Conservation (phyloP, 2,797 vertebrate species). For the Geotrypetes seraphini region DNA sequence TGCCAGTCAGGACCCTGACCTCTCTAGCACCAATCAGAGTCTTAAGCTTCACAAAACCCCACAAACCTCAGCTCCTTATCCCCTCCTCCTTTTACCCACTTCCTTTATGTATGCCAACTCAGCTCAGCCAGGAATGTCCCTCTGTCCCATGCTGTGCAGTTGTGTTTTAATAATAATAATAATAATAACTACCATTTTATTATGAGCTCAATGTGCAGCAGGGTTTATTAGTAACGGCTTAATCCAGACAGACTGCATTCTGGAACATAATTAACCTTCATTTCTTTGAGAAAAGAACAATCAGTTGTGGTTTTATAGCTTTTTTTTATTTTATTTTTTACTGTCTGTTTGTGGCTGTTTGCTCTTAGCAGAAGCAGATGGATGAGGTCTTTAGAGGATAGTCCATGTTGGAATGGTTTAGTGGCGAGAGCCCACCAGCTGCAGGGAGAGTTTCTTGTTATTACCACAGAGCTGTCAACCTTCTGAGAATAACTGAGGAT, state of each 20-base stretch:
- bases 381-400: conserved; percentile 23
- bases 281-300: conserved; percentile 11
- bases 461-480: conserved; percentile 12
- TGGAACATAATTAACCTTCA: conserved; percentile 3
- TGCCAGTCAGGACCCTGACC: too few species aligned
- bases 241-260: conserved; percentile 6
- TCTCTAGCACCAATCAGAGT: too few species aligned
- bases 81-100: too few species aligned
- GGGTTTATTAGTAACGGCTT: too few species aligned
- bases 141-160: too few species aligned
- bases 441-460: conserved; percentile 19
- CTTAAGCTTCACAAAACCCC: too few species aligned
- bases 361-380: conserved; percentile 28
- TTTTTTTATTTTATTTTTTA: conserved; percentile 3
- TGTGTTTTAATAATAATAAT: too few species aligned
- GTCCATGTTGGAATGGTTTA: not conserved
- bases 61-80: too few species aligned
- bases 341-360: conserved; percentile 6
- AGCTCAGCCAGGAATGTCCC: too few species aligned
- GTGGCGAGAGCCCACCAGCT: conserved; percentile 18
- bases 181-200: conserved; percentile 21
- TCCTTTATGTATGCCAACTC: too few species aligned
- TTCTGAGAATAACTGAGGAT: conserved; percentile 19
- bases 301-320: conserved; percentile 12
- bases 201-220: conserved; percentile 12